A percentile compares a stretch with the other conserved stretches of the same genome.
Evolutionary conservation across 2,888 invertebrate species (phyloP).

Genomic region (Mimumesa dahlbomi): DNA sequence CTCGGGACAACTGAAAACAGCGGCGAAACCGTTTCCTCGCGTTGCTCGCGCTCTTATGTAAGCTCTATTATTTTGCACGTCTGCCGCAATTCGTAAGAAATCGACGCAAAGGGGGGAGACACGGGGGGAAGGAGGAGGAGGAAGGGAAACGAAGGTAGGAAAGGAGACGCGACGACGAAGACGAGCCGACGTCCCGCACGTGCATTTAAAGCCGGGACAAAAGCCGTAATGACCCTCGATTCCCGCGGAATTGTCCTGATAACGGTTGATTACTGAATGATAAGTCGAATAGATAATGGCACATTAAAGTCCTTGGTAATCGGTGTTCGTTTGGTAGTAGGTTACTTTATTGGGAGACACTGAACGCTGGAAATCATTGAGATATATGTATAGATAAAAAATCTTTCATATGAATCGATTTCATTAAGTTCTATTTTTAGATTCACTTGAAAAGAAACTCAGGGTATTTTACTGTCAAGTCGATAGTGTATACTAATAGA

Average conservation of each 20-base stretch:
- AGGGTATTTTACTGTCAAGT: too few relatives aligned
- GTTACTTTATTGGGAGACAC: background rate
- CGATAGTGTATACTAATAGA: too few relatives aligned
- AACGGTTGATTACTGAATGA: conserved; percentile 31
- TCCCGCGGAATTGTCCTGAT: conserved; percentile 2
- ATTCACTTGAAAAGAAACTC: too few relatives aligned
- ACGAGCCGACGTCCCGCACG: too few relatives aligned
- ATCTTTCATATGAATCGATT: too few relatives aligned
- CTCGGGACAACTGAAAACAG: conserved; percentile 41
- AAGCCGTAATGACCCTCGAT: background rate
- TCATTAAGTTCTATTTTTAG: too few relatives aligned
- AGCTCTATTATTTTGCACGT: conserved; percentile 73
- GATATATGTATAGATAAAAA: too few relatives aligned
- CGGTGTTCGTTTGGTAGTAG: background rate
- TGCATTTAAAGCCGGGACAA: background rate
- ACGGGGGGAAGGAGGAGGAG: background rate
- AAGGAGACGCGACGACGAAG: conserved; percentile 9
- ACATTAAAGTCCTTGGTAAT: background rate
- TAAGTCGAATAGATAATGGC: conserved; percentile 29
- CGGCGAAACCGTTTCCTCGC: conserved; percentile 30
- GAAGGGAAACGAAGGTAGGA: background rate
- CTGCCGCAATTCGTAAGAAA: conserved; percentile 67
- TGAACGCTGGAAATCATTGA: too few relatives aligned
- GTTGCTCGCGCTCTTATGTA: conserved; percentile 66
- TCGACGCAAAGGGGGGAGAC: conserved; percentile 44